These are phyloP conservation scores for Epizoanthus fatuus DNA, from an alignment of 92 coral and sea anemone genomes.

Conservation along the genomic window DNA sequence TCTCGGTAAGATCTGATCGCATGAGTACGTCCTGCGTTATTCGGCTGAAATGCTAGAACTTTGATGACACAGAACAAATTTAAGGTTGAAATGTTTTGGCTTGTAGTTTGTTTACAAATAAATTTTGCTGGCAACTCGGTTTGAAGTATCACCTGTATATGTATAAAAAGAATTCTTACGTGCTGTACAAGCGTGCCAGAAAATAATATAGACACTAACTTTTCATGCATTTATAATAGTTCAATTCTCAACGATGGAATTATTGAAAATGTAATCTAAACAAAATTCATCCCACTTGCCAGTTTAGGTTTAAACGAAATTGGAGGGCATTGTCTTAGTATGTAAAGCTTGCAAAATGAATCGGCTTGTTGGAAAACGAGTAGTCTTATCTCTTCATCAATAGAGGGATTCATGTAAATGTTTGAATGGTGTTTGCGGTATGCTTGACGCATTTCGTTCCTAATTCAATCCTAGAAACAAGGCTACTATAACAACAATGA, in stretches of 20 bases:
- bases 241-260: background rate
- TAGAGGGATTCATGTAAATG: background rate
- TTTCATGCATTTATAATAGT: background rate
- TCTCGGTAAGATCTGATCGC: background rate
- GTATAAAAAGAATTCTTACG: background rate
- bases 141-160: background rate
- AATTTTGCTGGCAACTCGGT: background rate
- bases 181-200: background rate
- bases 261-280: background rate
- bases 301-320: background rate
- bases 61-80: background rate
- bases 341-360: constrained; percentile 8
- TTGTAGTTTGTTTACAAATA: constrained; percentile 2
- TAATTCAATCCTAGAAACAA: constrained; percentile 12
- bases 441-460: background rate
- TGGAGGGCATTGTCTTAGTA: background rate
- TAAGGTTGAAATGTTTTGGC: background rate
- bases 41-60: constrained; percentile 5
- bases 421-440: constrained; percentile 2
- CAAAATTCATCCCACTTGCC: background rate
- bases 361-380: background rate
- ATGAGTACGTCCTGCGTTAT: background rate
- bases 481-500: background rate
- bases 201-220: too few relatives aligned
- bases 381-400: constrained; percentile 18